phyloP scores from a whole-genome alignment of 1,140 invertebrate genomes.

The Coenobita brevimanus region DNA sequence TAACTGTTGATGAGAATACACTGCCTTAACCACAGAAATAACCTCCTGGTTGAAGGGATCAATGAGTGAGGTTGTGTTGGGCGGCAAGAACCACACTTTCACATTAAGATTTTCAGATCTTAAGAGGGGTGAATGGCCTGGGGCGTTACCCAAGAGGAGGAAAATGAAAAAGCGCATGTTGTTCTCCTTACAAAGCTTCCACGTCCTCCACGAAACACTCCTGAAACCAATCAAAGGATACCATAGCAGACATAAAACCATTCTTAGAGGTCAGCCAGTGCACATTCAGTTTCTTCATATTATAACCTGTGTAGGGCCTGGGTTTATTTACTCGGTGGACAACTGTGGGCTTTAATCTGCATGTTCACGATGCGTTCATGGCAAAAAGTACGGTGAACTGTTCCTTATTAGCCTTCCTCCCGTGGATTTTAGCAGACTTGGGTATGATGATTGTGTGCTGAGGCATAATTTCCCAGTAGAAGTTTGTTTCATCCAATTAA shows the following conservation, averaged over 20 bases:
- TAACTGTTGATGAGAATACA: too few species aligned
- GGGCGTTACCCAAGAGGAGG: too few species aligned
- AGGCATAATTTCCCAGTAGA: not conserved
- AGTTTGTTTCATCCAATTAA: too few species aligned
- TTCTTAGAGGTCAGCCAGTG: conserved; percentile 16
- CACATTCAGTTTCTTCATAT: not conserved
- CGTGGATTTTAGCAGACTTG: not conserved
- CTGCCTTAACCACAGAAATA: too few species aligned
- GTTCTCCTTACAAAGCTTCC: too few species aligned
- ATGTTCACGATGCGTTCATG: not conserved
- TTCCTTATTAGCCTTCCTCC: conserved; percentile 10
- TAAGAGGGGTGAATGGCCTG: too few species aligned
- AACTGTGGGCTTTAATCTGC: not conserved
- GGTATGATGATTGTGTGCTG: not conserved
- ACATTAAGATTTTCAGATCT: too few species aligned
- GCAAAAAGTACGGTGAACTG: not conserved
- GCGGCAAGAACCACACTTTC: too few species aligned
- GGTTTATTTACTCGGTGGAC: not conserved
- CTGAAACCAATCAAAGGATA: not conserved
- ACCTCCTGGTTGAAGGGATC: too few species aligned
- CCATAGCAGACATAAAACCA: not conserved
- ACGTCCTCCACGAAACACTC: not conserved
- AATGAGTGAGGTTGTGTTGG: too few species aligned
- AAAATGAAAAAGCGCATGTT: too few species aligned
- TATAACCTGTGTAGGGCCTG: not conserved